Evolutionary conservation across 2,113 vertebrate genomes (phyloP).

Genomic region (Columba janthina): DNA sequence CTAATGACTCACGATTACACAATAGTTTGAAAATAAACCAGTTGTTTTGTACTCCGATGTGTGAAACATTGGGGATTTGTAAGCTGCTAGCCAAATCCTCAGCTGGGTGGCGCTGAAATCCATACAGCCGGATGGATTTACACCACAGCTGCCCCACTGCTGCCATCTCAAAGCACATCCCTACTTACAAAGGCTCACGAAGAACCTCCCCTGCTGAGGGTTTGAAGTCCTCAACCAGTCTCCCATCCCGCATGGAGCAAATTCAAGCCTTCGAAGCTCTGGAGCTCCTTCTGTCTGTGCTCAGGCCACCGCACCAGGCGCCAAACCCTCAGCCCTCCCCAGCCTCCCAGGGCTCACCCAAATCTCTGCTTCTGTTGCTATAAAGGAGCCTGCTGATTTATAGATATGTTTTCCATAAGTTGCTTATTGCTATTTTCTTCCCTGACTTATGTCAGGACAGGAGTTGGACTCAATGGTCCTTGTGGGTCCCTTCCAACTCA

Average conservation of each 20-base stretch:
- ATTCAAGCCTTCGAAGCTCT: background rate
- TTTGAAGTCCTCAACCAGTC: background rate
- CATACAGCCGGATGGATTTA: background rate
- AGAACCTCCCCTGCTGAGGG: background rate
- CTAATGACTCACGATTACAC: background rate
- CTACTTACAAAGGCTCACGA: background rate
- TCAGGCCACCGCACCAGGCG: background rate
- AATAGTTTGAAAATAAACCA: background rate
- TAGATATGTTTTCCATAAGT: background rate
- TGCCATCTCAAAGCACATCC: background rate
- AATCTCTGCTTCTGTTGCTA: background rate
- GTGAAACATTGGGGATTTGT: background rate
- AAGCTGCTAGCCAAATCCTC: background rate
- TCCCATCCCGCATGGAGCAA: background rate
- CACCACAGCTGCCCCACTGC: background rate
- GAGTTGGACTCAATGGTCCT: too few species aligned
- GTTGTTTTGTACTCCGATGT: background rate
- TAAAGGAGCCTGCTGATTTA: background rate
- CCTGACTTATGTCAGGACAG: background rate
- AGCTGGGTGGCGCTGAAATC: background rate
- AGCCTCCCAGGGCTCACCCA: background rate
- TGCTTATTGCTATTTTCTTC: background rate
- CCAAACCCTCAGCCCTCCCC: background rate
- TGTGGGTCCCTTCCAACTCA: too few species aligned
- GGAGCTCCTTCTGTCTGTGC: background rate